These are phyloP conservation scores for Mobula hypostoma DNA, from an alignment of 2,113 vertebrate species.

Conservation along the genomic window DNA sequence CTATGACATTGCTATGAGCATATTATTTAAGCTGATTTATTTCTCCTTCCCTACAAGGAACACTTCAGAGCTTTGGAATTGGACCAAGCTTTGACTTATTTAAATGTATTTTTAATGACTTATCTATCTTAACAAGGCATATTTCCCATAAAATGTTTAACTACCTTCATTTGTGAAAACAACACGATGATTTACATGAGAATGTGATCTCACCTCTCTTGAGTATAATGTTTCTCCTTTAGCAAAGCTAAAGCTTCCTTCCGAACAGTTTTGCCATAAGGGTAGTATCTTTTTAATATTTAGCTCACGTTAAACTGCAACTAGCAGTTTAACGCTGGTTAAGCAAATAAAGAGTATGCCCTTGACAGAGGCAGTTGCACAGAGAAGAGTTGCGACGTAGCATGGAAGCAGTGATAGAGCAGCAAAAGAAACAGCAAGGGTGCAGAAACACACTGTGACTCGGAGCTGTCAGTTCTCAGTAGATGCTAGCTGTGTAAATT, in stretches of 20 bases:
- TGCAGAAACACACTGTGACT: constrained; percentile 6
- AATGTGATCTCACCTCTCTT: neutral
- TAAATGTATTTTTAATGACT: neutral
- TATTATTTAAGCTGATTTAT: neutral
- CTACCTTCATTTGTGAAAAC: neutral
- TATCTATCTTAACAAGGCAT: neutral
- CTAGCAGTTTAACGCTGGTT: neutral
- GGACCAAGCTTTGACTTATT: neutral
- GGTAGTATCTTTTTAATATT: neutral
- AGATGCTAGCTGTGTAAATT: constrained; percentile 25
- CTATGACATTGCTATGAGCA: neutral
- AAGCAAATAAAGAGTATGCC: neutral
- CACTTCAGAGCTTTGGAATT: neutral
- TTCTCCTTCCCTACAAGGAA: neutral
- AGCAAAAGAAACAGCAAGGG: constrained; percentile 23
- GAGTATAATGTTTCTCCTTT: neutral
- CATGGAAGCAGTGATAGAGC: constrained; percentile 8
- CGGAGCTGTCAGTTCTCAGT: constrained; percentile 21
- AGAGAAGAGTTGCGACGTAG: neutral
- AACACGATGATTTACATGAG: neutral
- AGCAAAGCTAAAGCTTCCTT: neutral
- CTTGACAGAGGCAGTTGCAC: neutral
- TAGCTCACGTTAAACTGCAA: neutral
- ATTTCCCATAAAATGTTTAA: neutral
- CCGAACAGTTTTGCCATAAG: neutral